Percentiles rank a stretch among this genome's conserved stretches.
Conservation (phyloP, 2,797 vertebrate species). For the Rhinella marina region DNA sequence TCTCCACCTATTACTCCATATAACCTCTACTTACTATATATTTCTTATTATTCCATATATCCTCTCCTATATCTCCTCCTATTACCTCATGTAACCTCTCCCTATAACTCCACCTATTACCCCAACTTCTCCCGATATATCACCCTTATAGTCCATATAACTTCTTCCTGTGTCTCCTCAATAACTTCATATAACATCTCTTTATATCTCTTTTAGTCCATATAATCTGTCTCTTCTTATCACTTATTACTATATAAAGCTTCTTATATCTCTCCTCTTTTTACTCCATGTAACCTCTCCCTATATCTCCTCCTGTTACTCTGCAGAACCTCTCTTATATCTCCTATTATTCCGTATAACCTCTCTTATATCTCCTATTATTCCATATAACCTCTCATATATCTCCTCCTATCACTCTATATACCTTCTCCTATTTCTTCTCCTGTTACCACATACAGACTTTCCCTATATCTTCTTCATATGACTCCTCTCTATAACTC, state of each 20-base stretch:
- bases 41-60: no score
- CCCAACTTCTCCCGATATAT: no score
- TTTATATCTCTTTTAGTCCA: neutral
- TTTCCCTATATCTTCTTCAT: no score
- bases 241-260: neutral
- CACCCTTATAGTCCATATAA: neutral
- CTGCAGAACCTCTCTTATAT: neutral
- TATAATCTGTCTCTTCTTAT: neutral
- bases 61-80: no score
- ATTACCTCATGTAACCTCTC: no score
- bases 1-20: no score
- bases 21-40: no score
- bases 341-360: neutral
- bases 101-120: no score
- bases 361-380: neutral
- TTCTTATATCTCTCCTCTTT: neutral
- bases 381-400: neutral
- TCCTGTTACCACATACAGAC: neutral
- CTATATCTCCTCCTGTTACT: neutral
- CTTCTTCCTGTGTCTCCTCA: neutral
- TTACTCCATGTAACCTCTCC: constrained; percentile 3
- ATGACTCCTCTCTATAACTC: neutral
- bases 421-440: neutral
- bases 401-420: neutral
- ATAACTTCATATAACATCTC: neutral